Evolutionary conservation across 2,797 vertebrate species (phyloP), one percentile per base, ranked within the genome.

Genomic region (Caiman crocodilus): DNA sequence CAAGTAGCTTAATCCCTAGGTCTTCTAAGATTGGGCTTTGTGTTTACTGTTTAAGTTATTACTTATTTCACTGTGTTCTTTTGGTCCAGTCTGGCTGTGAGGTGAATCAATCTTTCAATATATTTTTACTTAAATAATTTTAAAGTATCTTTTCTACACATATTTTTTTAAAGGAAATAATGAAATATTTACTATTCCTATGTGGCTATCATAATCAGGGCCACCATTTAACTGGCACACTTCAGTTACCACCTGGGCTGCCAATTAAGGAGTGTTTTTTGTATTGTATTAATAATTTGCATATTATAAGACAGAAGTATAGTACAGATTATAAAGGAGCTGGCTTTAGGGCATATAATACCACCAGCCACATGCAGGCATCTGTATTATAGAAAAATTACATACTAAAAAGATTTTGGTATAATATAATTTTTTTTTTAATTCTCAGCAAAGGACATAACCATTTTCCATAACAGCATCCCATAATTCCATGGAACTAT

Each of bases 141-240:
- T 61, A 57, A 88, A 65, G 14, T 1, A n/a, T 28, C 1, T 26
- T 4, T 71, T 26, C 1, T 5, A 2, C 8, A 0, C 25, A 23
- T 85, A 86, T 67, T 5, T 58, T 95, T 79, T 86, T 17, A 84
- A 92, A 23, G 21, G 58, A 94, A 93, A 64, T 12, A 76, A 71
- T 32, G 1, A 6, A 3, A 2, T 60, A 42, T 86, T 82, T 84
- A 79, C 28, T 71, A 4, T 30, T 79, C 10, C 1, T 79, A 4
- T 13, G 32, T 56, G 2, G 59, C 83, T 77, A 18, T 28, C n/a
- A 58, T 8, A 86, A 67, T 63, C 20, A 76, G 20, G 26, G 6
- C 6, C 21, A 35, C 20, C 9, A 42, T 0, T 30, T 14, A 88
- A 20, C 4, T 50, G 7, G 16, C 3, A 61, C 64, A 93, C 79